Evolutionary conservation across 2,888 invertebrate genomes (phyloP).

Genomic region (Microctonus brassicae): DNA sequence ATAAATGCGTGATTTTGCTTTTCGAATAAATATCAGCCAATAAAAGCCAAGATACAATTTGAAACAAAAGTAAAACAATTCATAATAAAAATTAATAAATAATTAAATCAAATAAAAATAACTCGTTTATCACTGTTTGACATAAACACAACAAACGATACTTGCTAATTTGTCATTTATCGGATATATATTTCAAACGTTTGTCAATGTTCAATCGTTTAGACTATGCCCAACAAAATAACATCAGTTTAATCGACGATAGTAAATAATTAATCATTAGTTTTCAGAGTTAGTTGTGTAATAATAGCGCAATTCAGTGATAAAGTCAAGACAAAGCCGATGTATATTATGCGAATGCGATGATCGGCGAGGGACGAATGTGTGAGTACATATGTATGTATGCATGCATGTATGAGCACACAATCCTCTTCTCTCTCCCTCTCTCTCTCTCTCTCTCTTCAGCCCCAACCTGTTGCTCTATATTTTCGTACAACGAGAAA

Average conservation of each 20-base stretch:
- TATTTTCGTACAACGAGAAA: conserved; percentile 34
- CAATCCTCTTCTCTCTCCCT: neutral
- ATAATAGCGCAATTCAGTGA: neutral
- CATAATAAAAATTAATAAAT: neutral
- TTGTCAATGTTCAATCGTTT: neutral
- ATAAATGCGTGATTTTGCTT: no score
- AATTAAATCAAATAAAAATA: neutral
- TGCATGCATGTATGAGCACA: neutral
- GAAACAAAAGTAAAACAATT: neutral
- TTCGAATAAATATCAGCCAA: neutral
- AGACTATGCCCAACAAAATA: neutral
- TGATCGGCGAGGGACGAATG: conserved; percentile 26
- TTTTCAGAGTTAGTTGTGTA: neutral
- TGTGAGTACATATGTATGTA: neutral
- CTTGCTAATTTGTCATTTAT: neutral
- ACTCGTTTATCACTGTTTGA: neutral
- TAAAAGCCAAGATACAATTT: neutral
- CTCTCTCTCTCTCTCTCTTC: conserved; percentile 5
- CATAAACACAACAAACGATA: neutral
- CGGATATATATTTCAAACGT: neutral
- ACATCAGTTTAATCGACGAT: neutral
- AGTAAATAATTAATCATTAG: conserved; percentile 1
- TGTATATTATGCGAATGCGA: conserved; percentile 8
- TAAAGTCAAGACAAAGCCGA: conserved; percentile 21
- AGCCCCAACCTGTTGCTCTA: conserved; percentile 46